Base-by-base conservation (phyloP, 1,140 invertebrate genomes). In the Drosophila malerkotliana region DNA sequence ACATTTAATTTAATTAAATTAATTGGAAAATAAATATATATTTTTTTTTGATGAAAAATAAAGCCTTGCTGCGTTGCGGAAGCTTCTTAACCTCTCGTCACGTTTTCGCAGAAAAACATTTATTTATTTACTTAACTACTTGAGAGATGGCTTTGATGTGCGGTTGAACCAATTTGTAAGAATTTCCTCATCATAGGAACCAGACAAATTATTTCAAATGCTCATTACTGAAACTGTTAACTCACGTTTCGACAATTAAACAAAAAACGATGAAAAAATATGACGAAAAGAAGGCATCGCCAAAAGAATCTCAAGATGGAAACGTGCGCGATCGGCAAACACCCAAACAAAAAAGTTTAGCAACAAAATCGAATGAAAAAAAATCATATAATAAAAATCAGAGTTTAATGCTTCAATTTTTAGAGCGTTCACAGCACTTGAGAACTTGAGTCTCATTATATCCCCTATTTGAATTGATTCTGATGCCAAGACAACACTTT, bases 221-320 rank as follows among this genome's bases (percentile, higher is more conserved):
- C 74, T 87, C 66, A 79, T 87, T 82, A 79, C 59, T 45, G 64
- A 88, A 88, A 79, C 57, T 88, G 83, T 88, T 83, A 69, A 88
- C 67, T 88, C 83, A 88, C 83, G 83, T 77, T 88, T 79, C 68
- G 30, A 60, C 84, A 88, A 88, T 88, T 83, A 88, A 62, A 73
- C 28, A 72, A 54, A 72, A 61, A 18, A 58, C 12, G 39, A 14
- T n/a, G 5, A 44, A 44, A 12, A 44, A 32, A 26, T 15, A 44
- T 37, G 34, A 44, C 52, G 54, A 52, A 59, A 55, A 48, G 68
- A 45, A 61, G 58, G 51, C 57, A 73, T 72, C 34, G n/a, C 57
- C 71, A 62, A 63, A 74, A 74, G 72, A 72, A 76, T 88, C 83
- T 87, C 72, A 72, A 88, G 71, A 24, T 26, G 62, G 56, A 87